A percentile compares a stretch with the other conserved stretches of the same genome.
Evolutionary conservation across 2,888 invertebrate genomes (phyloP).

Genomic region (Chaetogeoica ovagalla): DNA sequence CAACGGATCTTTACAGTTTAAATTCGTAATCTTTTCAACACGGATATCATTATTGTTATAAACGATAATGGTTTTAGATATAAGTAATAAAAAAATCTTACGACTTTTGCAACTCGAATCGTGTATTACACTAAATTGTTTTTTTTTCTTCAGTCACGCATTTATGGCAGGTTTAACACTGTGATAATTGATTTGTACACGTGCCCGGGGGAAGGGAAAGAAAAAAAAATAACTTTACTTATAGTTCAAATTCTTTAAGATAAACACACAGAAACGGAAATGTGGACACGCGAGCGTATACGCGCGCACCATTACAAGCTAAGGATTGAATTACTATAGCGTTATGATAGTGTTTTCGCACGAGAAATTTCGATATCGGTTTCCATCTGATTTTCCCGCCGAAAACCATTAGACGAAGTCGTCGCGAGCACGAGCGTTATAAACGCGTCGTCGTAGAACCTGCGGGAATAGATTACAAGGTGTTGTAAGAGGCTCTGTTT

Average conservation of each 20-base stretch:
- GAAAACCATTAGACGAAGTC: constrained; percentile 10
- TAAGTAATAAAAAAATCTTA: neutral
- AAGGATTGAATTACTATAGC: neutral
- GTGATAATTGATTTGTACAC: no score
- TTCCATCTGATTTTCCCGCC: neutral
- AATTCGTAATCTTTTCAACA: neutral
- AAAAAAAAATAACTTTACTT: no score
- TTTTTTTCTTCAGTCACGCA: no score
- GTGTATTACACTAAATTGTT: neutral
- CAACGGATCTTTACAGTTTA: neutral
- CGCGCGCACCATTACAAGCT: neutral
- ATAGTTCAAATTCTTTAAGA: no score
- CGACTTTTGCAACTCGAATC: neutral
- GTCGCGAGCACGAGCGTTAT: neutral
- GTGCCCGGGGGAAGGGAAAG: no score
- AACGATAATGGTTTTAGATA: neutral
- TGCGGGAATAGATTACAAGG: neutral
- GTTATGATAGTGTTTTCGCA: neutral
- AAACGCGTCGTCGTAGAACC: neutral
- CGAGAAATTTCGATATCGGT: constrained; percentile 2
- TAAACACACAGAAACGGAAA: no score
- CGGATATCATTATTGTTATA: neutral
- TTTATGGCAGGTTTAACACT: no score
- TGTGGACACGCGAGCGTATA: no score
- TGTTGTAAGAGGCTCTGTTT: no score